Percentiles rank a stretch among this genome's conserved stretches.
Conservation (phyloP, 2,888 invertebrate genomes). For the Dasysyrphus albostriatus region DNA sequence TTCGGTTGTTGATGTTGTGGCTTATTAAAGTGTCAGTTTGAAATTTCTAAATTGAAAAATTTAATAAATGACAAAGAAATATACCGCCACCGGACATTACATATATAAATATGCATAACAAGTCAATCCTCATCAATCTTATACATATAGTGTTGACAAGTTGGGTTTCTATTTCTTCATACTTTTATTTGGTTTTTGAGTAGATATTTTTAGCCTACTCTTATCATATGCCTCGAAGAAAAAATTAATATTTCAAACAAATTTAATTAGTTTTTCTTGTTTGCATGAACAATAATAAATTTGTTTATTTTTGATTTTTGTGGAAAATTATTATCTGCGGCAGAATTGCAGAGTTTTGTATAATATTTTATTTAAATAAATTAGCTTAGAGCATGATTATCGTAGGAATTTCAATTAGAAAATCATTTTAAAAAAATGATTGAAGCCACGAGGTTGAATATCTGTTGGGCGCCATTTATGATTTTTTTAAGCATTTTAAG, state of each 20-base stretch:
- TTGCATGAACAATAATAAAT: neutral
- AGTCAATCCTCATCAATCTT: neutral
- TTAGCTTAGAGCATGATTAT: neutral
- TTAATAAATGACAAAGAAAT: conserved; percentile 4
- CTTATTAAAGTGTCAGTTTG: neutral
- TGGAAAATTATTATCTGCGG: neutral
- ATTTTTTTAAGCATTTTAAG: neutral
- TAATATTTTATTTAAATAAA: conserved; percentile 11
- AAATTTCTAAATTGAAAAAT: conserved; percentile 29
- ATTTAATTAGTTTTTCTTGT: neutral
- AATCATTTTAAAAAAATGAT: neutral
- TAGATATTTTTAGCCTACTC: neutral
- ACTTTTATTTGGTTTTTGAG: neutral
- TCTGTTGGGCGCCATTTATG: conserved; percentile 1
- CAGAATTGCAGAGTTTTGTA: neutral
- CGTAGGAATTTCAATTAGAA: neutral
- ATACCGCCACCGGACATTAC: neutral
- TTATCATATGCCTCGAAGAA: neutral
- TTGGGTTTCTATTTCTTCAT: neutral
- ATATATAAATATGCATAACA: neutral
- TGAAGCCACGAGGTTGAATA: too few species aligned
- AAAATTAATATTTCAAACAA: neutral
- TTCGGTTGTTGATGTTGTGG: neutral
- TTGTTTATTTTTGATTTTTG: neutral
- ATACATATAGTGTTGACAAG: neutral